Evolutionary conservation across 1,140 invertebrate species (phyloP).

Genomic region (Sitobion miscanthi): DNA sequence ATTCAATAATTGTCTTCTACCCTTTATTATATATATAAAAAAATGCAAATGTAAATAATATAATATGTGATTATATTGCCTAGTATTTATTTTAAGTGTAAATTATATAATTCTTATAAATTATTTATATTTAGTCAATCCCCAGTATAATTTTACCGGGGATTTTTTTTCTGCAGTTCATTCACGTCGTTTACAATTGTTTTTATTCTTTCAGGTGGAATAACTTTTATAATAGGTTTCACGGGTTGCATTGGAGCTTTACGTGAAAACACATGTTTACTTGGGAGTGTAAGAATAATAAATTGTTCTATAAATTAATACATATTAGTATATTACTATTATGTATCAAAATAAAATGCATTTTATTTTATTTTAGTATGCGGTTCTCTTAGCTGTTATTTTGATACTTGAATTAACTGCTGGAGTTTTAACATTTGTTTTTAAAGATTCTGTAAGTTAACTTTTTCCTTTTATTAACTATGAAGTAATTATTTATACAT

Average conservation of each 20-base stretch:
- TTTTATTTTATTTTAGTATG: constrained; percentile 77
- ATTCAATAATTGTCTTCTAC: too few species aligned
- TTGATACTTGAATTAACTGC: constrained; percentile 88
- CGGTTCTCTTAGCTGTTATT: constrained; percentile 87
- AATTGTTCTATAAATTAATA: background rate
- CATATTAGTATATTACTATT: background rate
- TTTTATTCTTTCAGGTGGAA: constrained; percentile 69
- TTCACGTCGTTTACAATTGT: background rate
- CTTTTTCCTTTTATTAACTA: background rate
- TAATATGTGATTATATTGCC: too few species aligned
- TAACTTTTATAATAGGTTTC: constrained; percentile 95
- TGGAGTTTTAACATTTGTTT: constrained; percentile 91
- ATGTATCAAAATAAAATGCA: constrained; percentile 22
- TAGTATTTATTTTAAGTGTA: too few species aligned
- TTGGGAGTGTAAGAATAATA: constrained; percentile 75
- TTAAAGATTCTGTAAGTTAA: constrained; percentile 91
- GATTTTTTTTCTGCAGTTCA: too few species aligned
- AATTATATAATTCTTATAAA: too few species aligned
- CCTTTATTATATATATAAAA: too few species aligned
- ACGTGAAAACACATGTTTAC: constrained; percentile 83
- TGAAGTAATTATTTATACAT: background rate
- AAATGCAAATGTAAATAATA: too few species aligned
- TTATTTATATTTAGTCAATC: too few species aligned
- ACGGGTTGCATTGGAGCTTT: constrained; percentile 97
- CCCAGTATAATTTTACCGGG: too few species aligned